Evolutionary conservation across 2,888 invertebrate genomes (phyloP).

Genomic region (Scaptomyza parva): DNA sequence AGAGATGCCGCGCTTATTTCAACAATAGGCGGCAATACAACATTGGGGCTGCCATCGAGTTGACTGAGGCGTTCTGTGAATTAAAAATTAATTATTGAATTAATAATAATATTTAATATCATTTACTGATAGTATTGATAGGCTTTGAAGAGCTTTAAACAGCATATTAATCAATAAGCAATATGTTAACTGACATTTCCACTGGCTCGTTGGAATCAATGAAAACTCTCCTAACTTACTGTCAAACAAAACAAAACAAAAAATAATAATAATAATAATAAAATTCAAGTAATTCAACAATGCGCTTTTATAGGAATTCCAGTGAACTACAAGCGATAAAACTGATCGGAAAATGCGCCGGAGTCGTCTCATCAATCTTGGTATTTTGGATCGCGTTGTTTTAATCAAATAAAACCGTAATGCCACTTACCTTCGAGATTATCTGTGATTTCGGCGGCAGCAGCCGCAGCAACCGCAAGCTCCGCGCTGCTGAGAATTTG

Average conservation of each 20-base stretch:
- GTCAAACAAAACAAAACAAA: constrained; percentile 28
- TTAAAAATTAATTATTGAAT: neutral
- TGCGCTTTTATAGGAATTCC: neutral
- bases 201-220: constrained; percentile 11
- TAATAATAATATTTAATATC: neutral
- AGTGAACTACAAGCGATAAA: too few species aligned
- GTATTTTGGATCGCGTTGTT: neutral
- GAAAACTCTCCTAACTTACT: neutral
- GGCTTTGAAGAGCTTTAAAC: neutral
- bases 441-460: constrained; percentile 73
- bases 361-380: neutral
- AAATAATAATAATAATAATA: neutral
- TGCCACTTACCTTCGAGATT: constrained; percentile 76
- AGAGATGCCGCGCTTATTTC: constrained; percentile 26
- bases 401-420: neutral
- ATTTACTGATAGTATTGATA: neutral
- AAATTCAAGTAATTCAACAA: constrained; percentile 11
- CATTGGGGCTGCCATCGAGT: constrained; percentile 75
- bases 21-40: constrained; percentile 56
- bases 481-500: constrained; percentile 9
- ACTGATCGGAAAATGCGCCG: too few species aligned
- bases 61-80: constrained; percentile 82
- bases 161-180: neutral
- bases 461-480: constrained; percentile 47
- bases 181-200: constrained; percentile 8